Conservation (phyloP, 2,888 invertebrate species). For the Cloeon dipterum region DNA sequence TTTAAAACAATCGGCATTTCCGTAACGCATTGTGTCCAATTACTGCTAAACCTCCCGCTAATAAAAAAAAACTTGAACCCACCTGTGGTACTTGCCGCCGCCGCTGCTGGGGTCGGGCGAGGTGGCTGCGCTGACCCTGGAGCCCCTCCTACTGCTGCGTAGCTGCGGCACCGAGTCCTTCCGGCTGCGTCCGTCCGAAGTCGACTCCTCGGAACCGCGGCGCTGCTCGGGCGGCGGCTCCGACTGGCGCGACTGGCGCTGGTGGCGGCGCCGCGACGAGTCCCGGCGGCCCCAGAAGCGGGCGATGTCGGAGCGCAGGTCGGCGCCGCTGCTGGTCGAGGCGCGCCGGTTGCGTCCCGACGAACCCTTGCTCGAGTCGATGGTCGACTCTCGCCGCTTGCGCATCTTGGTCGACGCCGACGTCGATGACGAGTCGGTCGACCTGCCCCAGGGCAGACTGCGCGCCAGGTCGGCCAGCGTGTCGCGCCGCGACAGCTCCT, state of each 20-base stretch:
- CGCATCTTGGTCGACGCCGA: constrained; percentile 41
- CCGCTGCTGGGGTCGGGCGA: background rate
- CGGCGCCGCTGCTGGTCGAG: constrained; percentile 17
- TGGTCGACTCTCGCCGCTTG: background rate
- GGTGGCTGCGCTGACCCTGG: background rate
- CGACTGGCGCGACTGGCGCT: constrained; percentile 11
- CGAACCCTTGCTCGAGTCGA: background rate
- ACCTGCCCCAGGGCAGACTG: constrained; percentile 59
- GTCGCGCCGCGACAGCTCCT: constrained; percentile 48
- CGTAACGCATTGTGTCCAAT: no score
- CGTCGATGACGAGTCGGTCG: constrained; percentile 63
- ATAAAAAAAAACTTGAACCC: no score
- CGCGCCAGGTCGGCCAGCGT: constrained; percentile 72
- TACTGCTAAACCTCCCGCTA: no score
- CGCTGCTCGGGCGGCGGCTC: constrained; percentile 17
- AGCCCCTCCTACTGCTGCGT: background rate
- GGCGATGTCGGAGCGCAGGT: constrained; percentile 45
- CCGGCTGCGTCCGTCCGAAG: constrained; percentile 14
- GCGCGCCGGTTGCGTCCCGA: background rate
- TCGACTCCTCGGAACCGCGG: constrained; percentile 8
- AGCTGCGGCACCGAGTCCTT: constrained; percentile 25
- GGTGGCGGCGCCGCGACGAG: constrained; percentile 9
- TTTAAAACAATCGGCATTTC: no score
- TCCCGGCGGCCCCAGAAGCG: constrained; percentile 45
- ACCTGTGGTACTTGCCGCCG: constrained; percentile 28